A percentile compares a stretch with the other conserved stretches of the same genome.
phyloP scores from a whole-genome alignment of 1,140 invertebrate species.

The Coelopa frigida region DNA sequence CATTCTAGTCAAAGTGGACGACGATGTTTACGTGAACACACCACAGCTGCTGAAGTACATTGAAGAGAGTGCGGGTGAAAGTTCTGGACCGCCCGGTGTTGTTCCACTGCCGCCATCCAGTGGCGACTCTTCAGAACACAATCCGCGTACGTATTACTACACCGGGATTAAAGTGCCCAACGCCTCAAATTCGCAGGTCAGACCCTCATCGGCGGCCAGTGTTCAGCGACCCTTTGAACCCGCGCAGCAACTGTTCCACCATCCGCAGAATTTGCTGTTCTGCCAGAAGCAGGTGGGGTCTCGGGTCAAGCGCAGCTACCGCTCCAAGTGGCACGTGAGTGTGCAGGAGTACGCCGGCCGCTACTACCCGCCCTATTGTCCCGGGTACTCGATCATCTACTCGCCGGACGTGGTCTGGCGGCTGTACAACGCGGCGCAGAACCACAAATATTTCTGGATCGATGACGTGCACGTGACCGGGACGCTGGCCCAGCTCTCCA shows the following conservation, averaged over 20 bases:
- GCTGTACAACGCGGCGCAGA: constrained; percentile 58
- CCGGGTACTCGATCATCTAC: constrained; percentile 68
- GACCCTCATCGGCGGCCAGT: not conserved
- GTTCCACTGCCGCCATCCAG: constrained; percentile 13
- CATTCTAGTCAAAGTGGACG: constrained; percentile 71
- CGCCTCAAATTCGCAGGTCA: not conserved
- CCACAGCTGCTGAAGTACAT: constrained; percentile 58
- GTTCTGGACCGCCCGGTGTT: not conserved
- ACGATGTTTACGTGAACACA: constrained; percentile 72
- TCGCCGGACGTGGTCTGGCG: constrained; percentile 61
- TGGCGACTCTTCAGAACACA: constrained; percentile 45
- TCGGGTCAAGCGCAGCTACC: constrained; percentile 53
- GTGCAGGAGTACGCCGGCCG: constrained; percentile 56
- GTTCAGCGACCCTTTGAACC: constrained; percentile 4
- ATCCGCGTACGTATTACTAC: not conserved
- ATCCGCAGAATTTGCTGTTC: constrained; percentile 49
- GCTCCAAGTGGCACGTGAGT: constrained; percentile 73
- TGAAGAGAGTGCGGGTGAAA: constrained; percentile 15
- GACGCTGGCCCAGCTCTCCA: constrained; percentile 55
- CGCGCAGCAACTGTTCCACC: constrained; percentile 18
- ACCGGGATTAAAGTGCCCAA: not conserved
- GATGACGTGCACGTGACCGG: constrained; percentile 79
- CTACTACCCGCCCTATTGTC: constrained; percentile 65
- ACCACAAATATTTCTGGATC: constrained; percentile 70
- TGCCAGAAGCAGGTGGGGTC: constrained; percentile 49